Evolutionary conservation across 2,888 invertebrate species (phyloP), one percentile per base, ranked within the genome.

Genomic region (Salticus scenicus): DNA sequence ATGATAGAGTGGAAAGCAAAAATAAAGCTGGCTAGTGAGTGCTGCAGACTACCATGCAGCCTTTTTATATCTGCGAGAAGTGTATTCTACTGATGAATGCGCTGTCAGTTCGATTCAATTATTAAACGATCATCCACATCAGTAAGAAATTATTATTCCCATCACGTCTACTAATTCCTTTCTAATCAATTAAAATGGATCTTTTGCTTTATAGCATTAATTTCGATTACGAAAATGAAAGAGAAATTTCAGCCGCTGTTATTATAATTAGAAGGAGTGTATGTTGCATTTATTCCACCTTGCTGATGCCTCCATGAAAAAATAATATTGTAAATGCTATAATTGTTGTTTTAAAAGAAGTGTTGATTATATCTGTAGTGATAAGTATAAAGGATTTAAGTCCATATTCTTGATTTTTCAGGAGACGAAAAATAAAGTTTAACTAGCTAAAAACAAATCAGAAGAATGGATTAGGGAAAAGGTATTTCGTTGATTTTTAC

Each of bases 21-120:
- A 57, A 57, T 57, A 57, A n/a, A 7, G 47, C 47, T 12, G 17
- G 17, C 17, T 47, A 47, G 24, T n/a, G n/a, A n/a, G n/a, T 24
- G 57, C 57, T 57, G 24, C 57, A 57, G 12, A 24, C 24, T 57
- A 24, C 57, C 17, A 57, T 12, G 17, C n/a, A 47, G 47, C 10
- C 47, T 14, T 24, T 57, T 20, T 57, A n/a, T n/a, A 57, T 24
- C 24, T 57, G 24, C 57, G 5, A 57, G 57, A 57, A 57, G 24
- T 57, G 57, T 57, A 24, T 57, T 57, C 57, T 12, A 24, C 57
- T 57, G 57, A 57, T 57, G 24, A 57, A 57, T 57, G 57, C 24
- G 20, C 57, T 57, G 57, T 57, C 57, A 57, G 57, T 57, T 24
- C 57, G 57, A 57, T 57, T 57, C 57, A 57, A 57, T 57, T 57